Evolutionary conservation across 2,888 invertebrate species (phyloP), one percentile per base, ranked within the genome.

Genomic region (Hanleya hanleyi): DNA sequence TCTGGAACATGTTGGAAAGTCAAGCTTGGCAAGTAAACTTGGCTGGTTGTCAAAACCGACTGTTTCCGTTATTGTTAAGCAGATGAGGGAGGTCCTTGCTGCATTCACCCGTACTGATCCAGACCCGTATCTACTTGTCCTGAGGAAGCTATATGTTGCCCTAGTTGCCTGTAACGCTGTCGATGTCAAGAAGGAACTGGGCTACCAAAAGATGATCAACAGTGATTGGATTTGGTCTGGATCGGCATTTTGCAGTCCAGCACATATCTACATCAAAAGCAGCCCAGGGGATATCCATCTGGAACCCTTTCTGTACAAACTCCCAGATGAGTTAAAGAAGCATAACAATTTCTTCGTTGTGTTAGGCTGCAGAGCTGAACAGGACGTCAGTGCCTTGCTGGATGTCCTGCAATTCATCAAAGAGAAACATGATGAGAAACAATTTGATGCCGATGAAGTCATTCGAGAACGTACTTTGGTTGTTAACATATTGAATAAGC

Each of bases 201-300:
- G 18, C 1, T 7, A 74, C 1, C n/a, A 32, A 26, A 32, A 64
- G 12, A 49, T 64, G 4, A 49, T 74, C 22, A 33, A 77, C 22
- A 67, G 9, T 18, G 64, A 77, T 7, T 84, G 84, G 84, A 73
- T 83, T 12, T 84, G 84, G 84, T 75, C 79, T 61, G 84, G 84
- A 1, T 77, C 82, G 12, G 84, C 82, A 0, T 84, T 84, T 70
- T 57, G 73, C 6, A n/a, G 67, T 9, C 70, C 78, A 7, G 62
- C 71, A 15, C 62, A 75, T 7, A 66, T 83, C n/a, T 70, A 77
- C 15, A 65, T 82, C 37, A 49, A 69, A 15, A 33, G 33, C 9
- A 18, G 57, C 18, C 26, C 2, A 12, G 22, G 7, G 18, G 69
- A 70, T 41, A 69, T 81, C 22, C 75, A 81, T 64, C 70, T 84